Evolutionary conservation across 2,888 invertebrate genomes (phyloP).

Genomic region (Cloeon dipterum): DNA sequence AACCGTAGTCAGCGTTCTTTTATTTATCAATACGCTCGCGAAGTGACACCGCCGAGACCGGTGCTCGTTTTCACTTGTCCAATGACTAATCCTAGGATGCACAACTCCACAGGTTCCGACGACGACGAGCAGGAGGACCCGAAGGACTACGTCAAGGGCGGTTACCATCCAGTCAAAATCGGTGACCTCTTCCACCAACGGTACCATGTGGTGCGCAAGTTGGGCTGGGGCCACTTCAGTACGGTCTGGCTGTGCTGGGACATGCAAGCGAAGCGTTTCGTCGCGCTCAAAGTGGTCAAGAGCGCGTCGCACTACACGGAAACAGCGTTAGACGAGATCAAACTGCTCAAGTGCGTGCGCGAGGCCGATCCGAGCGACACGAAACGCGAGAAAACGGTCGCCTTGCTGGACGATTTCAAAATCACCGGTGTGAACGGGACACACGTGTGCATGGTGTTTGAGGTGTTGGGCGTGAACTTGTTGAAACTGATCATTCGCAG

Average conservation of each 20-base stretch:
- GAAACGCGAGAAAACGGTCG: conserved; percentile 88
- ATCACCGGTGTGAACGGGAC: conserved; percentile 95
- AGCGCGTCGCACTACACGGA: conserved; percentile 98
- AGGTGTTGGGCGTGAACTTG: conserved; percentile 94
- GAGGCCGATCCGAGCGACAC: conserved; percentile 83
- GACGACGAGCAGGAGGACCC: conserved; percentile 97
- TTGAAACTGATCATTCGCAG: conserved; percentile 95
- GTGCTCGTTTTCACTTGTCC: too few relatives aligned
- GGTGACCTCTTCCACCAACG: conserved; percentile 82
- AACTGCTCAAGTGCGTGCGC: conserved; percentile 84
- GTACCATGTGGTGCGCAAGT: conserved; percentile 90
- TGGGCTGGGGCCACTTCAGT: conserved; percentile 98
- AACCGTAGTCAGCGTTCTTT: too few relatives aligned
- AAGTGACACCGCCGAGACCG: too few relatives aligned
- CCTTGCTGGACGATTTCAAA: conserved; percentile 94
- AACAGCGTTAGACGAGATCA: conserved; percentile 97
- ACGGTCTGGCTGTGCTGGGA: conserved; percentile 99
- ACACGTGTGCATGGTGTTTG: conserved; percentile 98
- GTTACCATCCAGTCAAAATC: conserved; percentile 96
- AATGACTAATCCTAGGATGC: neutral
- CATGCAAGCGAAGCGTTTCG: conserved; percentile 79
- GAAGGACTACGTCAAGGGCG: conserved; percentile 90
- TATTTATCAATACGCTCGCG: too few relatives aligned
- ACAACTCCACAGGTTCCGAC: conserved; percentile 33
- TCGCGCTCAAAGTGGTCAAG: conserved; percentile 97